These are phyloP conservation scores for Bolborhynchus lineola DNA, from an alignment of 2,113 vertebrate species.

Conservation along the genomic window DNA sequence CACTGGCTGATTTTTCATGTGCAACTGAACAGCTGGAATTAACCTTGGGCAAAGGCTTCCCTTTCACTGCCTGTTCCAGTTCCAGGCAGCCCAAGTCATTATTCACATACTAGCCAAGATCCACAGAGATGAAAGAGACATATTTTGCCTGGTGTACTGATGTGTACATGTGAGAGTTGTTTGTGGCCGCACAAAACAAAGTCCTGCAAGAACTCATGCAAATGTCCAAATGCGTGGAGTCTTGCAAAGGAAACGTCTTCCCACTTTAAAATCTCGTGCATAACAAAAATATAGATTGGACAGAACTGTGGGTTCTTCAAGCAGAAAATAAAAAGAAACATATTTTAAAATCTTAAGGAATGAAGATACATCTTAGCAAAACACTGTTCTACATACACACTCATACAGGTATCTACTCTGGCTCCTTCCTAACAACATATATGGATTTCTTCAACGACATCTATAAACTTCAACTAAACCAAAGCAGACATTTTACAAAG, in stretches of 20 bases:
- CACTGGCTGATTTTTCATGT: neutral
- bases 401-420: neutral
- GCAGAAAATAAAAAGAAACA: neutral
- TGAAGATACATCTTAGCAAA: neutral
- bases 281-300: neutral
- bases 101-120: neutral
- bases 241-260: neutral
- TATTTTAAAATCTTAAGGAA: neutral
- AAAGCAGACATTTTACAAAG: neutral
- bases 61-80: neutral
- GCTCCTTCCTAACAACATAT: neutral
- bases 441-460: neutral
- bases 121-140: neutral
- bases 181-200: neutral
- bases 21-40: slow-evolving; percentile 10
- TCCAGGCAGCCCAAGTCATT: neutral
- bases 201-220: neutral
- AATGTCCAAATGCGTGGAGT: accelerated
- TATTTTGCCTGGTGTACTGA: neutral
- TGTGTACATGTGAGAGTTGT: neutral
- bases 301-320: neutral
- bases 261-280: neutral
- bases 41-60: neutral
- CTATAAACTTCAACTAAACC: neutral
- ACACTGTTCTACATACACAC: neutral